Percentiles rank a stretch among this genome's conserved stretches.
Evolutionary conservation across 64 coral and sea anemone species (phyloP).

Genomic region (Acropora tenuis): DNA sequence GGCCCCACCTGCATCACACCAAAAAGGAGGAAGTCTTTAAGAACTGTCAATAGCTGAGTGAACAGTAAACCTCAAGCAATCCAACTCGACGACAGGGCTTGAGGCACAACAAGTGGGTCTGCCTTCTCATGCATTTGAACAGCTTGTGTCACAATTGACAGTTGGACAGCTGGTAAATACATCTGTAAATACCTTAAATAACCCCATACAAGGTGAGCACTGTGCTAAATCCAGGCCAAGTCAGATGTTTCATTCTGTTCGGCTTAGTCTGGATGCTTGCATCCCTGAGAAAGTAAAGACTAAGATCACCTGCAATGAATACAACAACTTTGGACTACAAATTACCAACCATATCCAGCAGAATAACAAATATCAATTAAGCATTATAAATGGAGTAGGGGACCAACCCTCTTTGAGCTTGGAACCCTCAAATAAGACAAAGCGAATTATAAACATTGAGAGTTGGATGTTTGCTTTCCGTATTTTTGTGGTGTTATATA

Average conservation of each 20-base stretch:
- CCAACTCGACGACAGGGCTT: too few relatives aligned
- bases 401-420: neutral
- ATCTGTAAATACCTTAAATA: too few relatives aligned
- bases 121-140: slow-evolving; percentile 1
- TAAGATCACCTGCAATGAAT: slow-evolving; percentile 23
- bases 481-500: slow-evolving; percentile 55
- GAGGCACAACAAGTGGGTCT: too few relatives aligned
- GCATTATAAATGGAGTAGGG: neutral
- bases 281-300: neutral
- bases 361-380: neutral
- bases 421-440: neutral
- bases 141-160: neutral
- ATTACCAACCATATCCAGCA: neutral
- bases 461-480: slow-evolving; percentile 27
- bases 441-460: slow-evolving; percentile 13
- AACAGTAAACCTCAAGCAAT: too few relatives aligned
- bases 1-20: too few relatives aligned
- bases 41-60: too few relatives aligned
- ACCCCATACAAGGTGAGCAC: too few relatives aligned
- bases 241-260: slow-evolving; percentile 26
- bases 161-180: too few relatives aligned
- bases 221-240: neutral
- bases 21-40: too few relatives aligned
- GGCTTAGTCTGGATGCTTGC: slow-evolving; percentile 15
- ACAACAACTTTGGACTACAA: neutral